phyloP scores from a whole-genome alignment of 2,797 vertebrate species.

The Phrynocephalus guinanensis region DNA sequence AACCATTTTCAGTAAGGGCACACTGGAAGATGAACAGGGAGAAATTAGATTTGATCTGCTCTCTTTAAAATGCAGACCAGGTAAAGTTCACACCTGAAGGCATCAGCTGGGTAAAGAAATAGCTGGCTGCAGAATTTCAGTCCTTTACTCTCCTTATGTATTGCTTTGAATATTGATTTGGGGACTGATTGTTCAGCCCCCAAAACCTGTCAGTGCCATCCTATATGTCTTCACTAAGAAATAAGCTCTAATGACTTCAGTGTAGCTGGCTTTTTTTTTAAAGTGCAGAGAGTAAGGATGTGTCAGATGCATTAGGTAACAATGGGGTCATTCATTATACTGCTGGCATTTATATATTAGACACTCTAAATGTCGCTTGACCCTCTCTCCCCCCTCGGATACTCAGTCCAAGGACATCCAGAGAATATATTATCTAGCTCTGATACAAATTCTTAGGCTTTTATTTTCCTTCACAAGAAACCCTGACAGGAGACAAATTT shows the following conservation, averaged over 20 bases:
- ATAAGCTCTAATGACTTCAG: background rate
- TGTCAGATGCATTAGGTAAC: background rate
- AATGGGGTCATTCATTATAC: background rate
- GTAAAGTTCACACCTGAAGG: conserved; percentile 23
- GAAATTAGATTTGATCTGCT: background rate
- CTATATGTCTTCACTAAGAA: too few relatives aligned
- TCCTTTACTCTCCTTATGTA: conserved; percentile 29
- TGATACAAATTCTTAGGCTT: too few relatives aligned
- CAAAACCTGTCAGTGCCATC: background rate
- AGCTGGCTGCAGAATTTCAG: conserved; percentile 36
- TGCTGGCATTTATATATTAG: background rate
- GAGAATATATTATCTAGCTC: background rate
- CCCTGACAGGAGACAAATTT: too few relatives aligned
- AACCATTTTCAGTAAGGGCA: conserved; percentile 7
- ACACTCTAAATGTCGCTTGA: too few relatives aligned
- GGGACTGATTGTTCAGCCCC: background rate
- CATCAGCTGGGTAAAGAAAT: background rate
- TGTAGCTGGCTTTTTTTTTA: background rate
- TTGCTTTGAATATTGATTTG: conserved; percentile 31
- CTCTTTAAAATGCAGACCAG: conserved; percentile 8
- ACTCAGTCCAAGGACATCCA: background rate
- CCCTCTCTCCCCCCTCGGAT: background rate
- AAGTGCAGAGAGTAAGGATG: too few relatives aligned
- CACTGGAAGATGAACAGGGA: background rate
- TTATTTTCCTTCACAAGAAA: background rate